These are phyloP conservation scores for Clarias fuscus DNA, from an alignment of 2,797 vertebrate genomes.

Conservation along the genomic window DNA sequence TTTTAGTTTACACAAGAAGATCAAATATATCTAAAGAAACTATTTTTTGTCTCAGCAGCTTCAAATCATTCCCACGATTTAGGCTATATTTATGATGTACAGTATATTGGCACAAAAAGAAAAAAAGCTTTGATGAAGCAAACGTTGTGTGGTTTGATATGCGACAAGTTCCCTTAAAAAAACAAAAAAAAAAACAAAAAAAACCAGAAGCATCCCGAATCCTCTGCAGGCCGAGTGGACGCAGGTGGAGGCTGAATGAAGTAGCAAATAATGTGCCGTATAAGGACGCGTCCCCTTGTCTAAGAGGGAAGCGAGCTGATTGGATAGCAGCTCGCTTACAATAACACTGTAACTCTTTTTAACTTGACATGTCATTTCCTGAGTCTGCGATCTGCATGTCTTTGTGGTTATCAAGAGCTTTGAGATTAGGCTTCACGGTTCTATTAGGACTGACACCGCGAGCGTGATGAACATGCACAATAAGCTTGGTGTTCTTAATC, in stretches of 20 bases:
- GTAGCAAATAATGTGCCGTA: constrained; percentile 24
- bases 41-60: background rate
- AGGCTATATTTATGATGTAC: background rate
- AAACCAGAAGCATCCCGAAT: background rate
- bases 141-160: too few relatives aligned
- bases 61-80: background rate
- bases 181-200: background rate
- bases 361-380: constrained; percentile 38
- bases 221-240: background rate
- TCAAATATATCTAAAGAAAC: background rate
- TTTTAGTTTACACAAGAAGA: background rate
- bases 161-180: too few relatives aligned
- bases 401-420: constrained; percentile 32
- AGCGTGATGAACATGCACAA: background rate
- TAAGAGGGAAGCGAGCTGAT: constrained; percentile 5
- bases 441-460: constrained; percentile 3
- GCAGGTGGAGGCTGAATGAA: constrained; percentile 14
- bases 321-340: constrained; percentile 9
- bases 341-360: constrained; percentile 42
- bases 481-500: background rate
- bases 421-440: constrained; percentile 26
- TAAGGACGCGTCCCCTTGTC: constrained; percentile 19
- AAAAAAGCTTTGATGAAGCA: background rate
- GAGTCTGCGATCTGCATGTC: background rate
- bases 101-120: background rate